Conservation (phyloP, 1,140 invertebrate species). For the Formica exsecta region DNA sequence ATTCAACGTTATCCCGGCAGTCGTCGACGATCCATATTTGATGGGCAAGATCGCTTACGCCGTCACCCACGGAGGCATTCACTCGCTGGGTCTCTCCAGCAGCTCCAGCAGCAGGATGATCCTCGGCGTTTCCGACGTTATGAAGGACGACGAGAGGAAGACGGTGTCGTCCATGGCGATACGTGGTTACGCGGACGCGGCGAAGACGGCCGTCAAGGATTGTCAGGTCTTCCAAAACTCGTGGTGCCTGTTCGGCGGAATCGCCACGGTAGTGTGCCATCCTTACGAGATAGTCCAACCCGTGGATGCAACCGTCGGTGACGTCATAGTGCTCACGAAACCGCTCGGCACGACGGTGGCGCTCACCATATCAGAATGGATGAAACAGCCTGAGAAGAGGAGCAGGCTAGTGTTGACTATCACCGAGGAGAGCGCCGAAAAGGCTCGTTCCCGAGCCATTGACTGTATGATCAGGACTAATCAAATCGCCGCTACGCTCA, state of each 20-base stretch:
- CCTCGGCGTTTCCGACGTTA: constrained; percentile 82
- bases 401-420: constrained; percentile 87
- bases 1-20: constrained; percentile 90
- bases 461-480: constrained; percentile 88
- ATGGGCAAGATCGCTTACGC: constrained; percentile 89
- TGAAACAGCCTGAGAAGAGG: constrained; percentile 86
- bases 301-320: constrained; percentile 87
- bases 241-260: constrained; percentile 90
- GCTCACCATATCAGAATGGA: constrained; percentile 88
- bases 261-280: constrained; percentile 88
- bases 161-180: constrained; percentile 87
- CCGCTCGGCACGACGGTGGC: constrained; percentile 89
- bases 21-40: constrained; percentile 91
- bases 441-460: constrained; percentile 87
- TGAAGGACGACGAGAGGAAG: constrained; percentile 87
- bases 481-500: constrained; percentile 85
- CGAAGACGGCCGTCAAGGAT: constrained; percentile 88
- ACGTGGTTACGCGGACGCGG: constrained; percentile 89
- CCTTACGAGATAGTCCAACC: constrained; percentile 88
- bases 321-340: constrained; percentile 89
- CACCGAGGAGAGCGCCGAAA: constrained; percentile 86
- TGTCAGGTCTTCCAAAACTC: constrained; percentile 89
- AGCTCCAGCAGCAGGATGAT: constrained; percentile 89
- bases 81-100: constrained; percentile 88
- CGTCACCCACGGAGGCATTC: constrained; percentile 88